Base-by-base conservation (phyloP, 1,140 invertebrate species). In the Pteromalus puparum region DNA sequence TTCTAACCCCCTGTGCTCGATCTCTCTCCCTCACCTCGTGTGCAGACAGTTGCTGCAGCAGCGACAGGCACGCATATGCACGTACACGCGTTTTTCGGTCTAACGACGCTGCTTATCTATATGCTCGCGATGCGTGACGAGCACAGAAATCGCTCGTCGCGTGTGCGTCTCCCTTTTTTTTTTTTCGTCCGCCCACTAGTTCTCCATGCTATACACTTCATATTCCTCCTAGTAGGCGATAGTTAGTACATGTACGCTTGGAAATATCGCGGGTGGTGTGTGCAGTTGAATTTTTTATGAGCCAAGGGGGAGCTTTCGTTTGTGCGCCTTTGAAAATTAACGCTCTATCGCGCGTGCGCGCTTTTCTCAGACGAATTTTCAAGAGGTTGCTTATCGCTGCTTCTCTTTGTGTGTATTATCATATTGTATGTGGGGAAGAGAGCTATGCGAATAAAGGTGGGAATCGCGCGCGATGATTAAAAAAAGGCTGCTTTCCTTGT, bases 401-500 rank as follows among this genome's bases (percentile, higher is more conserved):
- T 61, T 61, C 65, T 53, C 42, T 61, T 46, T 15, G 1, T 7
- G 4, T 68, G 53, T 61, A 34, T 34, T 0, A 34, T 34, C 30
- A 34, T 83, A 78, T 48, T 65, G 53, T 72, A 5, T 34, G 5
- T 34, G 34, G 2, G 5, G 34, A 5, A 34, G 34, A 34, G 0
- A 5, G 30, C 30, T 2, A 2, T 5, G 46, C 30, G 65, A 78
- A 78, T 78, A 73, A 83, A 83, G n/a, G 34, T 26, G 75, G 72
- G 82, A 82, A 82, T 83, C 82, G 82, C n/a, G n/a, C 3, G 73
- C 72, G 46, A 18, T n/a, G 18, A n/a, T n/a, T n/a, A n/a, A 61
- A 61, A 53, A 26, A 83, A 77, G 67, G 21, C 81, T 82, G 28
- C 73, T 81, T 21, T 82, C 10, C 28, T 34, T 5, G 3, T 34